A percentile compares a stretch with the other conserved stretches of the same genome.
phyloP scores from a whole-genome alignment of 2,888 invertebrate species.

The Bugula neritina region DNA sequence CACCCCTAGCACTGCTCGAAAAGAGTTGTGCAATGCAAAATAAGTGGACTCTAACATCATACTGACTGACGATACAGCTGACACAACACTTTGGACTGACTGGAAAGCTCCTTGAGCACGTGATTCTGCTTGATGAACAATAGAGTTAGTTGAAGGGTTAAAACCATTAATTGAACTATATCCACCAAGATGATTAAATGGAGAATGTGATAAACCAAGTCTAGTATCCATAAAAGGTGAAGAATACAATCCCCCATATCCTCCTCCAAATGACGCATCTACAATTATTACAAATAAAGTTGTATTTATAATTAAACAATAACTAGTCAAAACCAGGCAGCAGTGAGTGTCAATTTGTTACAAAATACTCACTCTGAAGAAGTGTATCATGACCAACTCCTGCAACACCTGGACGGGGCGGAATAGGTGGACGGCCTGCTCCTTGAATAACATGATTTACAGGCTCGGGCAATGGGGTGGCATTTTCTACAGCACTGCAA shows the following conservation, averaged over 20 bases:
- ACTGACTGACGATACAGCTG: constrained; percentile 84
- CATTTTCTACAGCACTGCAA: constrained; percentile 11
- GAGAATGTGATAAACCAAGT: not conserved
- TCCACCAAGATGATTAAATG: not conserved
- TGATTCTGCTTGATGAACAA: constrained; percentile 83
- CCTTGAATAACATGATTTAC: not conserved
- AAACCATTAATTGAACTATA: not conserved
- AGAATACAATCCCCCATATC: constrained; percentile 28
- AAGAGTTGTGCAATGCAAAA: constrained; percentile 88
- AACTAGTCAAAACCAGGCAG: not conserved
- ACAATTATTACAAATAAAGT: not conserved
- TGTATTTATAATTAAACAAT: not conserved
- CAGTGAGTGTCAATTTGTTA: not conserved
- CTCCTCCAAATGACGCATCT: constrained; percentile 31
- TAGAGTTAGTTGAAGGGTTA: constrained; percentile 34
- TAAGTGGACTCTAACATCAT: constrained; percentile 96
- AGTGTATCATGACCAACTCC: no score
- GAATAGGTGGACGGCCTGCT: constrained; percentile 17
- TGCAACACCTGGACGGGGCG: not conserved
- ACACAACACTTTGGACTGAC: constrained; percentile 84
- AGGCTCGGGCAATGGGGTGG: not conserved
- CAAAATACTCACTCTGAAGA: no score
- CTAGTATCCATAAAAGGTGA: not conserved
- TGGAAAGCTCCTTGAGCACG: constrained; percentile 87
- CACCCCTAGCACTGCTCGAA: constrained; percentile 87